These are phyloP conservation scores for Aspidiotus rigidus DNA, from an alignment of 2,888 invertebrate genomes.

Conservation along the genomic window DNA sequence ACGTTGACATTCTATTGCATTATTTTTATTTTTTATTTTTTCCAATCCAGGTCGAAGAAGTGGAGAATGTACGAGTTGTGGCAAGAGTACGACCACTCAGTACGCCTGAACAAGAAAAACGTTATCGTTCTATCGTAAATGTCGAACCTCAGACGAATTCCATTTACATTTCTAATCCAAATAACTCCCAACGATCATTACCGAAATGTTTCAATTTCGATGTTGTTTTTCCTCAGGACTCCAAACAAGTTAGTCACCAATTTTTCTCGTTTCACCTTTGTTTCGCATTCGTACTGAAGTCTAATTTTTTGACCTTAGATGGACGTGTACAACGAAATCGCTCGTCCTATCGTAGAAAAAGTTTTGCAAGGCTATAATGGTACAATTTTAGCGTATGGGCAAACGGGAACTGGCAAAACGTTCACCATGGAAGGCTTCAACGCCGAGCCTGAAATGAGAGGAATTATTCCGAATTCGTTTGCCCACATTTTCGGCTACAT, in stretches of 20 bases:
- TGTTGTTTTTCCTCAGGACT: constrained; percentile 77
- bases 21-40: too few species aligned
- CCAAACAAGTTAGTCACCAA: constrained; percentile 60
- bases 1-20: too few species aligned
- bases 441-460: constrained; percentile 76
- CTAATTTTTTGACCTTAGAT: constrained; percentile 48
- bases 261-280: neutral
- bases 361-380: constrained; percentile 96
- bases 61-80: constrained; percentile 93
- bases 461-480: constrained; percentile 97
- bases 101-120: constrained; percentile 66
- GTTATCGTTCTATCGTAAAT: constrained; percentile 61
- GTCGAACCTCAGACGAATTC: constrained; percentile 68
- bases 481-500: constrained; percentile 98
- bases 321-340: constrained; percentile 92
- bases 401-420: constrained; percentile 96
- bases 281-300: neutral
- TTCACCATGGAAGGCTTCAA: constrained; percentile 95
- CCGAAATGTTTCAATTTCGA: constrained; percentile 91
- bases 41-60: constrained; percentile 49
- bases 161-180: constrained; percentile 64
- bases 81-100: constrained; percentile 90
- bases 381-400: constrained; percentile 79
- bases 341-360: constrained; percentile 92
- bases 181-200: constrained; percentile 49